Evolutionary conservation across 1,140 invertebrate genomes (phyloP), one percentile per base, ranked within the genome.

Genomic region (Grapholita molesta): DNA sequence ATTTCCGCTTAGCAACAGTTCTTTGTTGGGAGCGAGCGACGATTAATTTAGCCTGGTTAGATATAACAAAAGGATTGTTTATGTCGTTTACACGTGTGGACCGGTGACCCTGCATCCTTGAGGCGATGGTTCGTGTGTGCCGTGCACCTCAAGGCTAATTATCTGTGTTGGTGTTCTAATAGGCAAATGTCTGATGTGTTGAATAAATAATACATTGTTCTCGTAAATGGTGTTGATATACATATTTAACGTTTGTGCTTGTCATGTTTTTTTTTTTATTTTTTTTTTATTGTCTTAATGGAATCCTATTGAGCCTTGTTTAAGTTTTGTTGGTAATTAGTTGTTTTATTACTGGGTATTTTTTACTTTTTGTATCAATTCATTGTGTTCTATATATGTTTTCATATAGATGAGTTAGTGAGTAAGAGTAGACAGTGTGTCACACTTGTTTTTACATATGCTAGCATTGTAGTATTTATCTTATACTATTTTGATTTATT

Each of bases 1-100:
- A 67, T 30, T 66, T 65, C 65, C 9, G 74, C 77, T 48, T 79
- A 82, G 83, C 78, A 83, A 84, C 81, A 74, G 76, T 21, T 70
- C 70, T 82, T 83, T 80, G 73, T 79, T 74, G 71, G 67, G 64
- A 73, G 67, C 35, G 42, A 69, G 68, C 80, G 69, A 76, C 76
- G 76, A 76, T 84, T 68, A 78, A 83, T 84, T 90, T 90, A 86
- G 87, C 80, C 81, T 84, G 79, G 83, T 88, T 85, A 79, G 68
- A 78, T 76, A 75, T 68, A 80, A 81, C 76, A 84, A 79, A 77
- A 73, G 80, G 78, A 82, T 86, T 86, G 79, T 85, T 85, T 86
- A 83, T 77, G 53, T 73, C 71, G 68, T 65, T 66, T 74, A 67
- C 74, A 76, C 74, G 74, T 79, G 74, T 53, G 38, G 64, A 68